Base-by-base conservation (phyloP, 2,797 vertebrate species). In the Liparis tanakae region DNA sequence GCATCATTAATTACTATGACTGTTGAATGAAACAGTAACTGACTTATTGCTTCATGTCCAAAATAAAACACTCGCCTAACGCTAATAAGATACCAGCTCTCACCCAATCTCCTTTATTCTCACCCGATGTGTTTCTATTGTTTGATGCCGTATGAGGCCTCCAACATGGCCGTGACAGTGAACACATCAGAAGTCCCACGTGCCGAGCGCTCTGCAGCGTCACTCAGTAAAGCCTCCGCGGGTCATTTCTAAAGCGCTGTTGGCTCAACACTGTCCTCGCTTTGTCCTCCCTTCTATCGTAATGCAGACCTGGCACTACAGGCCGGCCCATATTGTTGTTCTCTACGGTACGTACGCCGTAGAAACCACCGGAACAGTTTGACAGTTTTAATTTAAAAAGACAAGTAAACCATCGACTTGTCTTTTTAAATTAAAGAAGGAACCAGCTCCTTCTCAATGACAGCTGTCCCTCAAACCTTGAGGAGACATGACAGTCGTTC, bases 301-400 rank as follows among this genome's bases (percentile, higher is more conserved):
- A 94, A 70, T 94, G 92, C 92, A 84, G 91, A 92, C 82, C 85
- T 90, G 74, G 92, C 93, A 93, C 73, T 86, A 85, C 89, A 48
- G 78, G 59, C 72, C 72, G 53, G 72, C 76, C 78, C 64, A 85
- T 87, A 93, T 93, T 93, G 91, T 94, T 75, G 76, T 58, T 72
- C 70, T 82, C 67, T 72, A 78, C 87, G 78, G 80, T 86, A 79
- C 85, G 87, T 69, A 74, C 75, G 81, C 72, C 61, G 82, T 78
- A 83, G 93, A 95, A 94, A 78, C 65, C 51, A 10, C 93, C 91
- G 80, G 93, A 93, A 92, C 61, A 6, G 34, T 68, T 79, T 54
- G 22, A 25, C 25, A 30, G 25, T n/a, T n/a, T n/a, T n/a, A n/a
- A n/a, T n/a, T n/a, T n/a, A n/a, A n/a, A n/a, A n/a, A n/a, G n/a